Conservation (phyloP, 1,140 invertebrate genomes). For the Heliconius melpomene region DNA sequence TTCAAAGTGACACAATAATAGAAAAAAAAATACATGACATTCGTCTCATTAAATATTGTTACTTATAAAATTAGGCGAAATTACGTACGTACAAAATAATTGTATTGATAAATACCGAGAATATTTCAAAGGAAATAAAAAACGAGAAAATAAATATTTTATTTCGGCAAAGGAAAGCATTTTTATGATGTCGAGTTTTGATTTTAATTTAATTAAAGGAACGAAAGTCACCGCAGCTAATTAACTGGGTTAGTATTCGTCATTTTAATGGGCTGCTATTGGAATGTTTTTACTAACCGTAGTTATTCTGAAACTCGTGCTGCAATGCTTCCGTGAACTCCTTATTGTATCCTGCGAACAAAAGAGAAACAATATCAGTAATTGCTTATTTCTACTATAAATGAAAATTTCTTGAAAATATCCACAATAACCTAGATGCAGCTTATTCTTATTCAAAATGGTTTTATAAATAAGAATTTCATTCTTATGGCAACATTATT, state of each 20-base stretch:
- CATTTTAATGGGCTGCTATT: slow-evolving; percentile 23
- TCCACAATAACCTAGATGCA: slow-evolving; percentile 19
- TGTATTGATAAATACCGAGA: neutral
- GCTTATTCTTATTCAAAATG: slow-evolving; percentile 4
- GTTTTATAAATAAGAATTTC: slow-evolving; percentile 9
- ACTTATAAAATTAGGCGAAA: neutral
- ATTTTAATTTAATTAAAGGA: slow-evolving; percentile 31
- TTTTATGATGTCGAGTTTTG: slow-evolving; percentile 20
- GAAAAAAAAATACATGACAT: neutral
- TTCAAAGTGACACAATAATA: neutral
- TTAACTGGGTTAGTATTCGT: slow-evolving; percentile 31
- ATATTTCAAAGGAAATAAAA: neutral
- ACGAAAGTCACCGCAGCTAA: slow-evolving; percentile 34
- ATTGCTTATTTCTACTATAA: slow-evolving; percentile 39
- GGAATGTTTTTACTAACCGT: slow-evolving; percentile 51
- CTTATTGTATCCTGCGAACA: slow-evolving; percentile 55
- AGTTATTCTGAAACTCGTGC: slow-evolving; percentile 45
- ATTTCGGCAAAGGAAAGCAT: slow-evolving; percentile 6
- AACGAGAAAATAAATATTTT: neutral
- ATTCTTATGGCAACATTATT: neutral
- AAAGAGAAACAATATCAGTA: slow-evolving; percentile 43
- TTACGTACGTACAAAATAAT: neutral
- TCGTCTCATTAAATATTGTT: no score
- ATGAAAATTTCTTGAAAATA: slow-evolving; percentile 35
- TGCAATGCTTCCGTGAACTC: slow-evolving; percentile 38